Evolutionary conservation across 2,113 vertebrate species (phyloP).

Genomic region (Hepsetus odoe): DNA sequence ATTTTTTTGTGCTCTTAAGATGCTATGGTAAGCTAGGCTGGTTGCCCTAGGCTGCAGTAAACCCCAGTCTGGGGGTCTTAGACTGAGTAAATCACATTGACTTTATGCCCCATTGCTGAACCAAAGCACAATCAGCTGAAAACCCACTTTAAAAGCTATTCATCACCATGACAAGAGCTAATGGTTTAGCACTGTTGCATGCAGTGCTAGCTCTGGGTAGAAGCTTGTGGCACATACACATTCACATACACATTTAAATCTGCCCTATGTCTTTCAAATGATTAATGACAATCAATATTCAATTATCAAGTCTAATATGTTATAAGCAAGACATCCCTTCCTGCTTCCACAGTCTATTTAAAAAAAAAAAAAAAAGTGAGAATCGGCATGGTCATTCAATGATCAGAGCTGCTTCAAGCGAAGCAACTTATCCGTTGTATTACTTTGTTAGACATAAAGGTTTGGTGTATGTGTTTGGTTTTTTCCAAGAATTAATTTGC

Average conservation of each 20-base stretch:
- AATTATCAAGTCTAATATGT: constrained; percentile 41
- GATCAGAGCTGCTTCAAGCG: background rate
- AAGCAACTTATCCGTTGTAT: background rate
- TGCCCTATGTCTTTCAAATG: constrained; percentile 24
- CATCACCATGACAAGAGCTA: constrained; percentile 46
- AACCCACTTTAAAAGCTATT: constrained; percentile 42
- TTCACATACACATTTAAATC: constrained; percentile 15
- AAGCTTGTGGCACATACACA: background rate
- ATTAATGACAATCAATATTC: constrained; percentile 56
- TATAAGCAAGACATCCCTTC: constrained; percentile 11
- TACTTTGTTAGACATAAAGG: too few species aligned
- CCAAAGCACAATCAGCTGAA: constrained; percentile 11
- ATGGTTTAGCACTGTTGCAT: constrained; percentile 21
- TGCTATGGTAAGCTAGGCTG: constrained; percentile 2
- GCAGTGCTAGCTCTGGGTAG: background rate
- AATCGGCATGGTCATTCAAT: background rate
- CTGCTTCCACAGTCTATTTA: background rate
- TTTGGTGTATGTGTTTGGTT: too few species aligned
- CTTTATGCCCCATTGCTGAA: constrained; percentile 28
- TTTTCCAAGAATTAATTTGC: too few species aligned
- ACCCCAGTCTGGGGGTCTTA: constrained; percentile 1
- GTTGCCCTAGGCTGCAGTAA: constrained; percentile 1
- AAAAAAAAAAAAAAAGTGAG: background rate
- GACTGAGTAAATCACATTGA: constrained; percentile 23
- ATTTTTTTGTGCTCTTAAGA: background rate